Conservation (phyloP, 1,140 invertebrate species). For the Brachionus asplanchnoidis region DNA sequence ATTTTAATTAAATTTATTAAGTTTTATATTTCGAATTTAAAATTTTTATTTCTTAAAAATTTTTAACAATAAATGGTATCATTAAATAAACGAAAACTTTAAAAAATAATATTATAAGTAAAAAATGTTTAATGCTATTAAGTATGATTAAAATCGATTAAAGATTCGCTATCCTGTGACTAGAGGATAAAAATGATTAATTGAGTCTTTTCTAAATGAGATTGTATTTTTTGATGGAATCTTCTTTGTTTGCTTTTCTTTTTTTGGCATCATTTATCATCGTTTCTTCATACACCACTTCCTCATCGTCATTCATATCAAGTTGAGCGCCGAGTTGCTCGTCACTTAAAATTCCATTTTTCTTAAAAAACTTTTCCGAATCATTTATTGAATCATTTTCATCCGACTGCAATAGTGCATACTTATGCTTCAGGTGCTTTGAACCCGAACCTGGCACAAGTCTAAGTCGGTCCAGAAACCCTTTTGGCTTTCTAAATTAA, state of each 20-base stretch:
- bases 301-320: not conserved
- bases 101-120: not conserved
- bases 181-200: not conserved
- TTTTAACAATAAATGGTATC: not conserved
- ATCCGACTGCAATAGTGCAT: not conserved
- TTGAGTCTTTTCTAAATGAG: not conserved
- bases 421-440: not conserved
- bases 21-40: not conserved
- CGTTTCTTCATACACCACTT: not conserved
- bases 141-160: not conserved
- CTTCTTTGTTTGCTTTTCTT: not conserved
- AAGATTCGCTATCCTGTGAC: not conserved
- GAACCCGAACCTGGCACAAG: not conserved
- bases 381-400: slow-evolving; percentile 2
- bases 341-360: not conserved
- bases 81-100: not conserved
- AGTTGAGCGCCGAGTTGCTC: not conserved
- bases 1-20: not conserved
- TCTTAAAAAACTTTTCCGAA: not conserved
- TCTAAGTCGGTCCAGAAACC: not conserved
- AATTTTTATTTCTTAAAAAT: not conserved
- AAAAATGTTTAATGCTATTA: not conserved
- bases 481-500: not conserved
- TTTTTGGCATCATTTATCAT: slow-evolving; percentile 13
- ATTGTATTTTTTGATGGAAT: slow-evolving; percentile 20